A percentile compares a stretch with the other conserved stretches of the same genome.
phyloP scores from a whole-genome alignment of 2,888 invertebrate genomes.

The Octodonta nipae region DNA sequence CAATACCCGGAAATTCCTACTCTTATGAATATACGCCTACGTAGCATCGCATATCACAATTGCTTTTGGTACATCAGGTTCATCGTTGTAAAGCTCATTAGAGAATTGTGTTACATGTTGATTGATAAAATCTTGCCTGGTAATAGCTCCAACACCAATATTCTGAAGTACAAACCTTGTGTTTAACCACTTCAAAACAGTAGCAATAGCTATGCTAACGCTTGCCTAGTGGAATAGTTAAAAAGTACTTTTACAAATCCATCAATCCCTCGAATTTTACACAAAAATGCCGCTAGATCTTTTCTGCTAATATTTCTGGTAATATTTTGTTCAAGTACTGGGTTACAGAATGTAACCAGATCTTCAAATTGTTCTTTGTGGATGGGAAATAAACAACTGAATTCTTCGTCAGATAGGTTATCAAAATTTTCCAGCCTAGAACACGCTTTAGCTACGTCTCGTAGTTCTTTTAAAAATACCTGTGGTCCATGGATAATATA shows the following conservation, averaged over 20 bases:
- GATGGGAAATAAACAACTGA: too few relatives aligned
- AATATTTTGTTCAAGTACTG: constrained; percentile 1
- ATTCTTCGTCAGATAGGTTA: too few relatives aligned
- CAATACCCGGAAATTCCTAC: constrained; percentile 2
- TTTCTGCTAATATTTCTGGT: constrained; percentile 3
- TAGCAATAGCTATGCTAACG: constrained; percentile 5
- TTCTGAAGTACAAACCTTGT: constrained; percentile 6
- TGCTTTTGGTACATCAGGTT: constrained; percentile 3
- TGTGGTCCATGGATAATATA: too few relatives aligned
- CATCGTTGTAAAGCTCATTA: constrained; percentile 4
- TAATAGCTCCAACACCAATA: constrained; percentile 8
- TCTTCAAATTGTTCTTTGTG: too few relatives aligned
- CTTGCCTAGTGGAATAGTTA: constrained; percentile 4
- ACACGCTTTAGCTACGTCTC: too few relatives aligned
- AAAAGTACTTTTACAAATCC: constrained; percentile 2
- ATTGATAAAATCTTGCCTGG: constrained; percentile 6
- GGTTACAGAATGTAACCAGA: constrained; percentile 5
- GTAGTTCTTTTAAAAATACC: too few relatives aligned
- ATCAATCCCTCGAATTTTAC: constrained; percentile 4
- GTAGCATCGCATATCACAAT: constrained; percentile 5
- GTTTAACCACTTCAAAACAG: constrained; percentile 2
- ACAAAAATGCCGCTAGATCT: constrained; percentile 4
- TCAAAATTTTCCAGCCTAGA: too few relatives aligned
- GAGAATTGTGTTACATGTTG: constrained; percentile 5
- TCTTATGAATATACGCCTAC: constrained; percentile 5